Percentiles rank a stretch among this genome's conserved stretches.
These are phyloP conservation scores for Zophobas morio DNA, from an alignment of 1,140 invertebrate species.

Conservation along the genomic window DNA sequence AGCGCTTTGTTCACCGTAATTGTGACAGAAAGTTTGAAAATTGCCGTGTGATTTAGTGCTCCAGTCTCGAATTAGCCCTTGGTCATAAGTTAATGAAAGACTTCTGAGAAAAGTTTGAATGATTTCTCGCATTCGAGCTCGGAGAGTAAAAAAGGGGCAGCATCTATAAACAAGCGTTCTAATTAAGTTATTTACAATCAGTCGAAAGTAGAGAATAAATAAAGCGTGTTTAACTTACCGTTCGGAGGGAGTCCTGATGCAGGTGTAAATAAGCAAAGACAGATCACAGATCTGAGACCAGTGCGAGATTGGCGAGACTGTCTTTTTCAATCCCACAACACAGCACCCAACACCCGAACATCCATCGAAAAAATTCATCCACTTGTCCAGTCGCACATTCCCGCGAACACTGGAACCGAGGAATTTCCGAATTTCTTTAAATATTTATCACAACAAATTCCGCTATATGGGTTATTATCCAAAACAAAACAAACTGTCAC, in stretches of 20 bases:
- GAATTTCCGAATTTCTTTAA: neutral
- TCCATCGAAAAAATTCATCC: neutral
- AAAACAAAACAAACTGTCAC: conserved; percentile 14
- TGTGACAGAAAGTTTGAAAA: no score
- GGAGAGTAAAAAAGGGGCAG: conserved; percentile 27
- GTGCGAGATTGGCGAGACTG: conserved; percentile 35
- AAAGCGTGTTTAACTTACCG: conserved; percentile 49
- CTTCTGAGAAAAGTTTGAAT: no score
- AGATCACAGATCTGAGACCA: conserved; percentile 47
- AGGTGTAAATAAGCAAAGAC: conserved; percentile 48
- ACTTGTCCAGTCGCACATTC: neutral
- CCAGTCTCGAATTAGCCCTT: no score
- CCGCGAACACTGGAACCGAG: neutral
- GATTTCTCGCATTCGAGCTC: no score
- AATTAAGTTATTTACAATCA: conserved; percentile 53
- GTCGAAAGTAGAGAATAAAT: conserved; percentile 35
- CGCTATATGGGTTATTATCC: conserved; percentile 3
- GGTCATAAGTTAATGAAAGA: no score
- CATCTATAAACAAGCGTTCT: conserved; percentile 37
- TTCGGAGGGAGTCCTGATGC: conserved; percentile 42
- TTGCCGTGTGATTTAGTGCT: no score
- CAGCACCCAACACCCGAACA: conserved; percentile 17
- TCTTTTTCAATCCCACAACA: conserved; percentile 45
- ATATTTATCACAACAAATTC: conserved; percentile 10
- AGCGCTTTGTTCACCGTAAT: no score